phyloP scores from a whole-genome alignment of 2,113 vertebrate species.

The Neoarius graeffei region DNA sequence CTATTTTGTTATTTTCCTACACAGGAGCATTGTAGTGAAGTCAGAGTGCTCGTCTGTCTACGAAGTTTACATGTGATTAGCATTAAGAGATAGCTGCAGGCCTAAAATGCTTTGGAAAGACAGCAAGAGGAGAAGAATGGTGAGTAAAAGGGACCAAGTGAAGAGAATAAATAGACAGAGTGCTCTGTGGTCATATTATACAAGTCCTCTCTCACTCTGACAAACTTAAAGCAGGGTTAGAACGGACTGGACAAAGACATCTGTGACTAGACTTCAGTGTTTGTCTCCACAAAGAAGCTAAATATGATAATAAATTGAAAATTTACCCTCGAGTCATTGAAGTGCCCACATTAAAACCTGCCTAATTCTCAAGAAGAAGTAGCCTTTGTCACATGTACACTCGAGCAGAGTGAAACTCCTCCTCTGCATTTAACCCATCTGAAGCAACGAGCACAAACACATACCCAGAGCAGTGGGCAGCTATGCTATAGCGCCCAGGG shows the following conservation, averaged over 20 bases:
- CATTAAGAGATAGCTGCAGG: background rate
- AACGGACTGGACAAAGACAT: background rate
- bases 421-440: too few relatives aligned
- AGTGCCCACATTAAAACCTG: background rate
- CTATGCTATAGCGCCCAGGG: too few relatives aligned
- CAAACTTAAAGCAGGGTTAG: background rate
- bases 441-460: too few relatives aligned
- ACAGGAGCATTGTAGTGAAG: background rate
- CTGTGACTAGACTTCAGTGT: background rate
- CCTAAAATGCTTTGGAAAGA: slow-evolving; percentile 1
- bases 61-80: background rate
- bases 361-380: background rate
- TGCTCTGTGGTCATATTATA: background rate
- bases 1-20: background rate
- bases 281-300: background rate
- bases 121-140: background rate
- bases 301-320: background rate
- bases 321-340: background rate
- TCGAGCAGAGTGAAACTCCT: too few relatives aligned
- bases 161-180: background rate
- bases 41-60: background rate
- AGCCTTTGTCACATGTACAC: too few relatives aligned
- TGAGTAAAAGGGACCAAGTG: background rate
- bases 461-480: background rate
- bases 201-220: background rate